Evolutionary conservation across 2,888 invertebrate genomes (phyloP).

Genomic region (Microdon myrmicae): DNA sequence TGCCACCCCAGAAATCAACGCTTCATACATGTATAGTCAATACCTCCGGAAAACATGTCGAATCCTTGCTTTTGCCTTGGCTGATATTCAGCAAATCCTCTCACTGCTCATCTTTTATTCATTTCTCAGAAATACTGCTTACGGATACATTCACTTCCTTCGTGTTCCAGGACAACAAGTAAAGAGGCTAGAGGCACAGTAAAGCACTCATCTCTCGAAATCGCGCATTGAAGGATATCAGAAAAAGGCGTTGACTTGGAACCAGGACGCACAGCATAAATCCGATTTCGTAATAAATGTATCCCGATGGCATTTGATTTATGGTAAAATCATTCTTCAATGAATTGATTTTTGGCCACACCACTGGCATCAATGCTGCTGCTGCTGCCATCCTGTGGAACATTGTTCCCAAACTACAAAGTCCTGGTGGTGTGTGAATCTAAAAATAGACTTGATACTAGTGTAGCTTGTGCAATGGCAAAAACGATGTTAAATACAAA

Average conservation of each 20-base stretch:
- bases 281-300: slow-evolving; percentile 41
- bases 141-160: slow-evolving; percentile 10
- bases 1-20: too few relatives aligned
- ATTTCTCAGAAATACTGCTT: slow-evolving; percentile 36
- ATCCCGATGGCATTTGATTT: slow-evolving; percentile 45
- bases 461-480: too few relatives aligned
- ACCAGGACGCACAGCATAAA: slow-evolving; percentile 24
- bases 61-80: slow-evolving; percentile 13
- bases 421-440: neutral
- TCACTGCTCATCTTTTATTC: slow-evolving; percentile 43
- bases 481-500: neutral
- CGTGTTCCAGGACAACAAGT: slow-evolving; percentile 15
- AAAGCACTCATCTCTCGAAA: neutral
- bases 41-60: slow-evolving; percentile 21
- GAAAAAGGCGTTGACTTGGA: slow-evolving; percentile 22
- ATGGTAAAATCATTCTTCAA: slow-evolving; percentile 47
- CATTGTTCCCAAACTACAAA: slow-evolving; percentile 5
- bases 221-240: neutral
- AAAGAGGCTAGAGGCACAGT: neutral
- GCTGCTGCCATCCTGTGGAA: slow-evolving; percentile 1
- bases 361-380: neutral
- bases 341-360: slow-evolving; percentile 40
- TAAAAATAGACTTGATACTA: neutral
- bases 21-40: slow-evolving; percentile 7
- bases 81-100: slow-evolving; percentile 19